These are phyloP conservation scores for Drosophila cardini DNA, from an alignment of 1,140 invertebrate species.

Conservation along the genomic window DNA sequence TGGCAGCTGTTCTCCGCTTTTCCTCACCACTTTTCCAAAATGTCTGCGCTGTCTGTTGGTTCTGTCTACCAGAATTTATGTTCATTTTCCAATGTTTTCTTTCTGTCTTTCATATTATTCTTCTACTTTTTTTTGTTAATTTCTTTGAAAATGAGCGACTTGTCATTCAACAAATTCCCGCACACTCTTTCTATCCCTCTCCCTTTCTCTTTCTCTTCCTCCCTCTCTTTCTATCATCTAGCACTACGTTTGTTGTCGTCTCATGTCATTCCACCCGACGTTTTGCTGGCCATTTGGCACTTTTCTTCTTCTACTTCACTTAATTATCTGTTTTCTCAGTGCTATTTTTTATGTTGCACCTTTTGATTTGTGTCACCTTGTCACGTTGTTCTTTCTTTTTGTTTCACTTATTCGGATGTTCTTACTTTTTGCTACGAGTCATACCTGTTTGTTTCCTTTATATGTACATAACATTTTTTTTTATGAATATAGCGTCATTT, in stretches of 20 bases:
- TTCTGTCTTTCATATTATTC: slow-evolving; percentile 49
- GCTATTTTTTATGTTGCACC: slow-evolving; percentile 80
- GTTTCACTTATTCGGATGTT: slow-evolving; percentile 9
- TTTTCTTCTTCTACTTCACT: slow-evolving; percentile 50
- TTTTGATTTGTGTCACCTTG: slow-evolving; percentile 78
- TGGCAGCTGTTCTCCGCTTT: slow-evolving; percentile 59
- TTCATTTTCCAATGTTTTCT: slow-evolving; percentile 67
- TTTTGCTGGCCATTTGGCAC: slow-evolving; percentile 48
- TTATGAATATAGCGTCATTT: slow-evolving; percentile 17
- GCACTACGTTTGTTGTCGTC: slow-evolving; percentile 30
- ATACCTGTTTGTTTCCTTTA: slow-evolving; percentile 32
- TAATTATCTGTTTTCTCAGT: slow-evolving; percentile 80
- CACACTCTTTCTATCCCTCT: too few relatives aligned
- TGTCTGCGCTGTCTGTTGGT: slow-evolving; percentile 38
- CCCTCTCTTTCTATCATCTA: slow-evolving; percentile 5
- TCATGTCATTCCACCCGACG: slow-evolving; percentile 68
- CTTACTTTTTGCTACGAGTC: slow-evolving; percentile 24
- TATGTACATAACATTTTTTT: not conserved
- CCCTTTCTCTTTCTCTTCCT: too few relatives aligned
- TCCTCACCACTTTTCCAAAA: slow-evolving; percentile 51
- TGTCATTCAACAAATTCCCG: slow-evolving; percentile 73
- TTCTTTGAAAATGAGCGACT: slow-evolving; percentile 83
- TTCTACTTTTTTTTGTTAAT: slow-evolving; percentile 61
- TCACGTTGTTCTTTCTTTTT: slow-evolving; percentile 54
- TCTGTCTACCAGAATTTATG: slow-evolving; percentile 68